Conservation (phyloP, 1,140 invertebrate genomes). For the Ceratosolen solmsi region DNA sequence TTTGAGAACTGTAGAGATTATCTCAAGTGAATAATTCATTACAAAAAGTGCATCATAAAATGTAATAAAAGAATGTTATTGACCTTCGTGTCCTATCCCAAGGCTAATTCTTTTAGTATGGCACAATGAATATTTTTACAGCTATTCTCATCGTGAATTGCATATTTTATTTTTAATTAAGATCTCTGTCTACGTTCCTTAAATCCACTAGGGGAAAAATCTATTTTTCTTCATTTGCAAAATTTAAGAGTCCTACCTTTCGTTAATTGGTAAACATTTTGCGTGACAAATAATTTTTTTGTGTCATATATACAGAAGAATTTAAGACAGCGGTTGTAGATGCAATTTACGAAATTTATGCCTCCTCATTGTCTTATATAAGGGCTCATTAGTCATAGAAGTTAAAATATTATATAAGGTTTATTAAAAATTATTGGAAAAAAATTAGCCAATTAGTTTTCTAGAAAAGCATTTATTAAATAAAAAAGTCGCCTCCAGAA, state of each 20-base stretch:
- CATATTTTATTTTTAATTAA: constrained; percentile 12
- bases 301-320: too few relatives aligned
- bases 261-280: neutral
- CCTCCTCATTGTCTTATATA: too few relatives aligned
- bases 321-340: too few relatives aligned
- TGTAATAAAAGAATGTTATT: constrained; percentile 23
- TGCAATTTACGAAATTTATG: too few relatives aligned
- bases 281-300: too few relatives aligned
- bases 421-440: too few relatives aligned
- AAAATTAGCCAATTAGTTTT: too few relatives aligned
- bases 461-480: too few relatives aligned
- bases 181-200: too few relatives aligned
- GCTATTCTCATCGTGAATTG: neutral
- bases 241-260: neutral
- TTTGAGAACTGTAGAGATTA: neutral
- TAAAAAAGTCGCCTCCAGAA: too few relatives aligned
- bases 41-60: neutral
- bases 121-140: neutral
- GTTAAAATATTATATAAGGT: too few relatives aligned
- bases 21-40: constrained; percentile 19
- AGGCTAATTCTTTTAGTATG: neutral
- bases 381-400: too few relatives aligned
- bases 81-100: neutral
- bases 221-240: neutral
- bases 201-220: neutral